These are phyloP conservation scores for Nibea albiflora DNA, from an alignment of 2,113 vertebrate species.

Conservation along the genomic window DNA sequence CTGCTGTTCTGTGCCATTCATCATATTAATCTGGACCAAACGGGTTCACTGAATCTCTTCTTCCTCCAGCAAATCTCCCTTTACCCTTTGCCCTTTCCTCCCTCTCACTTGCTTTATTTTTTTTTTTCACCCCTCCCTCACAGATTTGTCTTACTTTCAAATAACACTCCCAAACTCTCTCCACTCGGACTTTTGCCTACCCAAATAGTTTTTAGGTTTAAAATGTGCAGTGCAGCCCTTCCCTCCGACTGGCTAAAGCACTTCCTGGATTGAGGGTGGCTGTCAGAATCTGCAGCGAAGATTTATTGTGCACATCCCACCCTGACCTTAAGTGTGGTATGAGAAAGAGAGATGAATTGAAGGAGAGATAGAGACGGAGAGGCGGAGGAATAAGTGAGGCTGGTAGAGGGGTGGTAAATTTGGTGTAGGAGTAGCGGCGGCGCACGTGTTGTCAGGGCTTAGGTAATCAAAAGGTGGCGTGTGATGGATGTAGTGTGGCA, in stretches of 20 bases:
- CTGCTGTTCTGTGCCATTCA: constrained; percentile 48
- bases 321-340: constrained; percentile 68
- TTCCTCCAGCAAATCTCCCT: constrained; percentile 31
- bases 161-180: constrained; percentile 38
- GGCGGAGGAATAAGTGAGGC: constrained; percentile 33
- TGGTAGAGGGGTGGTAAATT: constrained; percentile 47
- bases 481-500: constrained; percentile 73
- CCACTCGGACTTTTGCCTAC: constrained; percentile 57
- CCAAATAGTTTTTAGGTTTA: constrained; percentile 63
- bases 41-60: constrained; percentile 30
- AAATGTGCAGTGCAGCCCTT: constrained; percentile 41
- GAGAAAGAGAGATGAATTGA: constrained; percentile 58
- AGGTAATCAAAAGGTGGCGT: constrained; percentile 64
- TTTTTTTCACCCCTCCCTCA: not conserved
- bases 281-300: constrained; percentile 70
- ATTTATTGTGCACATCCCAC: constrained; percentile 73
- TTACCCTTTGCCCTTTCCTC: constrained; percentile 45
- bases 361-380: constrained; percentile 48
- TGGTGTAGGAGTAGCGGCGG: constrained; percentile 52
- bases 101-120: constrained; percentile 34
- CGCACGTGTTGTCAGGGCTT: constrained; percentile 49
- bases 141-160: constrained; percentile 71
- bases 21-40: constrained; percentile 72
- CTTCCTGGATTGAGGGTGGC: constrained; percentile 70
- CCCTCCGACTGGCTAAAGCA: constrained; percentile 33